Evolutionary conservation across 2,888 invertebrate genomes (phyloP).

Genomic region (Amblyjoppa fuscipennis): DNA sequence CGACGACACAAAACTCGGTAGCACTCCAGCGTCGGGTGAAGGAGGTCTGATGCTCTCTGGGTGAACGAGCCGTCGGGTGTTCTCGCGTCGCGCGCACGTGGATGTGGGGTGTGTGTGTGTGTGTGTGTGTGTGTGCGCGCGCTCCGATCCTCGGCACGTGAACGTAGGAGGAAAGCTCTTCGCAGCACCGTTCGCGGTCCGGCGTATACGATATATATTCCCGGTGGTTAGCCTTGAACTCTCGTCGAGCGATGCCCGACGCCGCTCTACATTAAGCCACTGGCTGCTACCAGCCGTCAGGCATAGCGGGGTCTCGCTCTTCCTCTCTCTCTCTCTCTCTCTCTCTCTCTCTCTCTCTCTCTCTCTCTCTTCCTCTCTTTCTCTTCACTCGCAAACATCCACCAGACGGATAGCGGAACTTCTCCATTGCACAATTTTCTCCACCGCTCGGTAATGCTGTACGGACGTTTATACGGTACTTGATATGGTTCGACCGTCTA

Average conservation of each 20-base stretch:
- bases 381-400: constrained; percentile 52
- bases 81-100: constrained; percentile 54
- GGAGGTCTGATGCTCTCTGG: constrained; percentile 27
- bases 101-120: constrained; percentile 31
- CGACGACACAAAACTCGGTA: constrained; percentile 15
- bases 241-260: constrained; percentile 77
- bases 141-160: constrained; percentile 50
- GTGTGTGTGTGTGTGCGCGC: constrained; percentile 21
- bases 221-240: constrained; percentile 83
- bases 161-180: constrained; percentile 63
- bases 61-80: constrained; percentile 51
- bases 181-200: constrained; percentile 49
- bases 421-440: constrained; percentile 62
- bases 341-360: constrained; percentile 60
- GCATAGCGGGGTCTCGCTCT: constrained; percentile 63
- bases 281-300: constrained; percentile 62
- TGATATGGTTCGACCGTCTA: constrained; percentile 7
- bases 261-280: constrained; percentile 71
- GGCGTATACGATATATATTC: constrained; percentile 45
- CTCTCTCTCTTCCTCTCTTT: constrained; percentile 60
- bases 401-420: constrained; percentile 57
- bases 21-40: constrained; percentile 8
- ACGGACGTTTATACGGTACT: constrained; percentile 6
- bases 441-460: constrained; percentile 25
- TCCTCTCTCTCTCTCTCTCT: constrained; percentile 61